These are phyloP conservation scores for Butorides virescens DNA, from an alignment of 2,113 vertebrate species.

Conservation along the genomic window DNA sequence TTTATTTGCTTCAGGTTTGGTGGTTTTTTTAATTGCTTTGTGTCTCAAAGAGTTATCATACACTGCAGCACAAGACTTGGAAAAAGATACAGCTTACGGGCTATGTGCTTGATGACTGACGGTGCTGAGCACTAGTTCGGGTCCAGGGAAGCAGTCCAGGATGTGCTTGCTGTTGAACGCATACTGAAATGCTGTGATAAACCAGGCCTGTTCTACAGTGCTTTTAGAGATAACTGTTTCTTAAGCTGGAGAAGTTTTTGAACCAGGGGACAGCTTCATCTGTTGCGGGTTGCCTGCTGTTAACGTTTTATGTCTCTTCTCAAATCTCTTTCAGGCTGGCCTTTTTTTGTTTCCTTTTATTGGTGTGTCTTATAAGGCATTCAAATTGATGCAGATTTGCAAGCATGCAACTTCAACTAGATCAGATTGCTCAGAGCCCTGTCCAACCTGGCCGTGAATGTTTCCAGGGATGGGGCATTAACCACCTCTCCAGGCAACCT, in stretches of 20 bases:
- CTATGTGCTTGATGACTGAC: accelerated
- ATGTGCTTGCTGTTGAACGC: not conserved
- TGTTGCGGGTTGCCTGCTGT: not conserved
- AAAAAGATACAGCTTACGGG: not conserved
- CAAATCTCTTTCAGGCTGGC: not conserved
- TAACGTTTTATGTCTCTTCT: not conserved
- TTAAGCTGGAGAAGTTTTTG: not conserved
- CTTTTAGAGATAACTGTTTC: not conserved
- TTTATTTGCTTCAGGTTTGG: not conserved
- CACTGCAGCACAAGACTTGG: not conserved
- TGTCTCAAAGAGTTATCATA: not conserved
- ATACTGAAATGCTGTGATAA: not conserved
- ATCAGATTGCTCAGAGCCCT: not conserved
- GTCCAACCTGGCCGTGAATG: not conserved
- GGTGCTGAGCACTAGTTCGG: not conserved
- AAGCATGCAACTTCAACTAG: not conserved
- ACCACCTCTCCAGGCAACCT: not conserved
- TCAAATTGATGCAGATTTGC: not conserved
- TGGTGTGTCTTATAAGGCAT: not conserved
- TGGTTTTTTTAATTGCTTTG: not conserved
- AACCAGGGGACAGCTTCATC: not conserved
- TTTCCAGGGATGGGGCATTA: too few relatives aligned
- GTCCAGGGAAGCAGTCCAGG: not conserved
- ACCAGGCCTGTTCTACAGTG: not conserved
- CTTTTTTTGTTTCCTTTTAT: not conserved